Base-by-base conservation (phyloP, 2,113 vertebrate genomes). In the Sinocyclocheilus rhinocerous region DNA sequence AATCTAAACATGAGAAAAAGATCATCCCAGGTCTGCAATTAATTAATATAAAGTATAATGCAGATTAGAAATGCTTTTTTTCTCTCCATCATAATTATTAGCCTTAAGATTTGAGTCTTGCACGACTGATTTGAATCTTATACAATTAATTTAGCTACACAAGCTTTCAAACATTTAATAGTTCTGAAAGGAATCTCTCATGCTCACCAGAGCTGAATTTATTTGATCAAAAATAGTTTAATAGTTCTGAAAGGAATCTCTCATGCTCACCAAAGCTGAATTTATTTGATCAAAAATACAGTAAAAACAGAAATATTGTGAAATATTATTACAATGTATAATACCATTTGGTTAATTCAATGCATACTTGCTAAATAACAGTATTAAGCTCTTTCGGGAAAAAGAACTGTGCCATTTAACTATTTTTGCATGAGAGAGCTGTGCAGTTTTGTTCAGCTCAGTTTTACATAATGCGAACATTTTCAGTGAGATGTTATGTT, bases 11-110 rank as follows among this genome's bases (percentile, higher is more conserved):
- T 87, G 93, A 94, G 88, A 92, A 92, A 87, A 73, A 91, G 86
- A 96, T 94, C 57, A 92, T 87, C 55, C 97, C 97, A 93, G 98
- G 98, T 99, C 82, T 90, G 94, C 91, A 4, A 55, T 70, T 92
- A 4, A 55, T 70, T 83, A 52, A 33, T 67, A 20, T 81, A 82
- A 82, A 70, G 13, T 65, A 81, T 81, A 26, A 81, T 65, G 59
- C 45, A 82, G 24, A 82, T 82, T 50, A 22, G 16, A 70, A 33
- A 69, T 50, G 18, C 42, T 6, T 24, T 20, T 33, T 26, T 29
- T 45, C 22, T 29, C 29, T 81, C 4, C 33, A 45, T 81, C 13
- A 42, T 24, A 45, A 81, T 81, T 18, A 81, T 81, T 65, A 81
- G 59, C 48, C 2, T 8, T 24, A 42, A 39, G 45, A 72, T 33